phyloP scores from a whole-genome alignment of 1,140 invertebrate species.

The Maniola jurtina region DNA sequence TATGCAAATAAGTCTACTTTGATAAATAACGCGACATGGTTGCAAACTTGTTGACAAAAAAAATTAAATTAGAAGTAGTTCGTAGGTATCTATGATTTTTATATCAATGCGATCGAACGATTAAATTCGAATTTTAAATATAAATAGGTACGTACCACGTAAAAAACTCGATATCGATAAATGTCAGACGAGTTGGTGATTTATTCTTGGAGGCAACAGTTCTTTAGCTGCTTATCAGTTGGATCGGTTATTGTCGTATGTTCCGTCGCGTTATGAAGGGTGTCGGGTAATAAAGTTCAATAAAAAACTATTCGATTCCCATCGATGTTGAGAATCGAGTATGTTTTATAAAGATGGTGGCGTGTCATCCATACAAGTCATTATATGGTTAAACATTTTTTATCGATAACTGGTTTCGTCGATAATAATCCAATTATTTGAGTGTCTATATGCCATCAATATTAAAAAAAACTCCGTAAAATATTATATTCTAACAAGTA shows the following conservation, averaged over 20 bases:
- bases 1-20: too few relatives aligned
- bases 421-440: too few relatives aligned
- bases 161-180: conserved; percentile 28
- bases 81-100: neutral
- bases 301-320: conserved; percentile 40
- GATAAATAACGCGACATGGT: too few relatives aligned
- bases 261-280: conserved; percentile 31
- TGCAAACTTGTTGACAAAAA: too few relatives aligned
- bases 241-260: conserved; percentile 25
- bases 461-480: too few relatives aligned
- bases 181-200: conserved; percentile 27
- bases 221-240: conserved; percentile 24
- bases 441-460: too few relatives aligned
- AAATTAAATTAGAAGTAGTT: too few relatives aligned
- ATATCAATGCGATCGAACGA: conserved; percentile 21
- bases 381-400: neutral
- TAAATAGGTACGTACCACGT: conserved; percentile 4
- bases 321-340: neutral
- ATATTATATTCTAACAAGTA: too few relatives aligned
- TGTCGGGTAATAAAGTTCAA: conserved; percentile 42
- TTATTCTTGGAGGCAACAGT: conserved; percentile 29
- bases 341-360: neutral
- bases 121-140: conserved; percentile 43
- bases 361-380: neutral
- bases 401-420: neutral